These are phyloP conservation scores for Orchestia grillus DNA, from an alignment of 1,140 invertebrate genomes.

Conservation along the genomic window DNA sequence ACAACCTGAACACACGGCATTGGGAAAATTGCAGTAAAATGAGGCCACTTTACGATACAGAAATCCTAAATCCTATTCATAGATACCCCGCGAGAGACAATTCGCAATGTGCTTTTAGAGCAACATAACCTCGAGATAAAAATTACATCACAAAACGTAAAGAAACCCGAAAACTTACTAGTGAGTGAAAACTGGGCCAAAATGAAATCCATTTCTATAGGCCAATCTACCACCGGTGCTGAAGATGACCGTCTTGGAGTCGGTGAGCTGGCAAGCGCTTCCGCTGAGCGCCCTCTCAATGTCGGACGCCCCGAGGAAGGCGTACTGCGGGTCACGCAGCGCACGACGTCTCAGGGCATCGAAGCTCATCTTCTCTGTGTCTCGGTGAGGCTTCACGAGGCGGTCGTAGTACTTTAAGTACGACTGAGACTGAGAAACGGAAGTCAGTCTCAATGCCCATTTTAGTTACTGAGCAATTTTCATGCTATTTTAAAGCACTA, in stretches of 20 bases:
- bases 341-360: neutral
- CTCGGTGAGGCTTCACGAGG: neutral
- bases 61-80: no score
- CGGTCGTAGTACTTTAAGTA: neutral
- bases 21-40: no score
- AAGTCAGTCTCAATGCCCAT: neutral
- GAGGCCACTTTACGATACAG: no score
- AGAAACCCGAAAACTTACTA: neutral
- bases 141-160: no score
- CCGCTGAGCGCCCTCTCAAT: neutral
- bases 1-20: no score
- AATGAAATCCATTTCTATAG: neutral
- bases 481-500: neutral
- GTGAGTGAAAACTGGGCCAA: neutral
- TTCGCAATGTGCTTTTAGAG: no score
- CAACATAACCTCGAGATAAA: no score
- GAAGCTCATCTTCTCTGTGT: neutral
- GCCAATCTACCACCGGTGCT: neutral
- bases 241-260: neutral
- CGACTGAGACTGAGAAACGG: neutral
- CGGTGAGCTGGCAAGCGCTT: neutral
- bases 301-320: neutral
- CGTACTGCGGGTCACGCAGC: neutral
- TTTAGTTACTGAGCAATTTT: neutral
- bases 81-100: no score